Base-by-base conservation (phyloP, 2,797 vertebrate genomes). In the Parauchenoglanis punctatus region DNA sequence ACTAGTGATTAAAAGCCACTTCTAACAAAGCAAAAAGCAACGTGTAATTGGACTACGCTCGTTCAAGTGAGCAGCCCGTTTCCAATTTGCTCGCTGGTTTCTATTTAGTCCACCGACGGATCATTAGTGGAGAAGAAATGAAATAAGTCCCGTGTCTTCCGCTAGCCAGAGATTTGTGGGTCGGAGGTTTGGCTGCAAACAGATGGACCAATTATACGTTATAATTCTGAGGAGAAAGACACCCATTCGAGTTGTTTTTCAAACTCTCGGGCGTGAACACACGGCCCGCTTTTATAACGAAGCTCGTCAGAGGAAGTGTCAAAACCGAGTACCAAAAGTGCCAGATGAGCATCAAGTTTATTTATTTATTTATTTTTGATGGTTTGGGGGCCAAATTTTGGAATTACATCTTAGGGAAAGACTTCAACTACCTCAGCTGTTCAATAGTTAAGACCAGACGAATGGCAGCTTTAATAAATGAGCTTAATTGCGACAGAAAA, bases 1-100 rank as follows among this genome's bases (percentile, higher is more conserved):
- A 72, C 63, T 17, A 52, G 40, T 63, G 11, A 88, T 63, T 85
- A 85, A 85, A 85, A 78, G 54, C 6, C 56, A 63, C 63, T 59
- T 63, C 61, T 70, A 49, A 52, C 5, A 13, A 85, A n/a, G 54
- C 6, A 49, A 49, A 54, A 59, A 31, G 20, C 78, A 68, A 58
- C 61, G 58, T 28, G 70, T 67, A 65, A 65, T 40, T 52, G 54
- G 17, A 70, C 40, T 54, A 12, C 1, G 25, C 67, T 87, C 59
- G 20, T 40, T 58, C 65, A 58, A 86, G 67, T 58, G 25, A 72
- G 78, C 78, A 6, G 54, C 58, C 25, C 35, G 25, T 59, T 86
- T 59, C 20, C 77, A 81, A 49, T 86, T 68, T 80, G 76, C 61
- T 80, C 75, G 2, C 83, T 70, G 17, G 18, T n/a, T 86, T 67